Percentiles rank a stretch among this genome's conserved stretches.
Conservation (phyloP, 2,888 invertebrate species). For the Troilus luridus region DNA sequence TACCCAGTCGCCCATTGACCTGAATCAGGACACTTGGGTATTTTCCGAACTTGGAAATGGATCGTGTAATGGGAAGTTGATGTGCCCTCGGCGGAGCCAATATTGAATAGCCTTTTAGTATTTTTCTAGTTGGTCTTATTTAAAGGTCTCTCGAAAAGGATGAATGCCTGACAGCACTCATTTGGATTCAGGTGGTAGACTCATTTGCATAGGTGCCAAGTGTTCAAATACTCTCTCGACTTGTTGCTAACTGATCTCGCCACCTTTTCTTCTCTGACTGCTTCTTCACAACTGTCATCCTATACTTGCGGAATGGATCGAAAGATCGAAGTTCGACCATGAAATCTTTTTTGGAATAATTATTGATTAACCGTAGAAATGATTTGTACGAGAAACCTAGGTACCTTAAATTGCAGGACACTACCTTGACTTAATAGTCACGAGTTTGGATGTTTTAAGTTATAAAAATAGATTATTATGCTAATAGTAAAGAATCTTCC, state of each 20-base stretch:
- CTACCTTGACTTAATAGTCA: too few relatives aligned
- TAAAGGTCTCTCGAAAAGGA: slow-evolving; percentile 21
- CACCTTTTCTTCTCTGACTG: neutral
- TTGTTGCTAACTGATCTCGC: neutral
- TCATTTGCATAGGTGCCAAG: slow-evolving; percentile 28
- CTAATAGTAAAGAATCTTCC: too few relatives aligned
- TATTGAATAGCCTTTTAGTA: slow-evolving; percentile 32
- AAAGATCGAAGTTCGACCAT: too few relatives aligned
- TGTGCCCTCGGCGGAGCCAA: neutral
- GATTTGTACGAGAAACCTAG: too few relatives aligned
- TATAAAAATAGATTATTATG: too few relatives aligned
- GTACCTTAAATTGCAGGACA: too few relatives aligned
- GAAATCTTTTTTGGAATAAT: too few relatives aligned
- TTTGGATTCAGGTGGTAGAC: neutral
- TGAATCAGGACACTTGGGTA: neutral
- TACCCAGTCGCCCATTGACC: too few relatives aligned
- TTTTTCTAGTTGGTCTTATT: neutral
- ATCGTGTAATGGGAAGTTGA: neutral
- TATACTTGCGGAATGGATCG: neutral
- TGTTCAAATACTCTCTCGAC: neutral
- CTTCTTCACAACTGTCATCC: neutral
- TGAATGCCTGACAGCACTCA: neutral
- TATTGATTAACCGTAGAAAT: too few relatives aligned
- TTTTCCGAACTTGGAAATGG: neutral
- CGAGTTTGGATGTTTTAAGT: too few relatives aligned